phyloP scores from a whole-genome alignment of 2,888 invertebrate genomes.

The Agriotes lineatus region DNA sequence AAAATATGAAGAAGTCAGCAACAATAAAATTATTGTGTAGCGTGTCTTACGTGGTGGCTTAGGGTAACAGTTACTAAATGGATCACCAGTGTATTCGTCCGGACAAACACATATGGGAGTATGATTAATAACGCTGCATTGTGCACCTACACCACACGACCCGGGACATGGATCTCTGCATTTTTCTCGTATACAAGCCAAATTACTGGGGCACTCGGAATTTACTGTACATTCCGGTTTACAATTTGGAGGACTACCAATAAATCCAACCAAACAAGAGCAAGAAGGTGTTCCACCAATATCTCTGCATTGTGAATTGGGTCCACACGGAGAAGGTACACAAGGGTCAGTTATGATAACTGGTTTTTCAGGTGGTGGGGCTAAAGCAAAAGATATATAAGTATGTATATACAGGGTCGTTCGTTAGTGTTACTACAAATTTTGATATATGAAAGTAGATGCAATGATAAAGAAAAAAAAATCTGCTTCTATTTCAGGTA shows the following conservation, averaged over 20 bases:
- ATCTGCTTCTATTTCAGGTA: too few relatives aligned
- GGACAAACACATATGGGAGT: slow-evolving; percentile 75
- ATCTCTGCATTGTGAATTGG: slow-evolving; percentile 65
- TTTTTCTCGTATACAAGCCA: slow-evolving; percentile 68
- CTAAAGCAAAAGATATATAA: slow-evolving; percentile 42
- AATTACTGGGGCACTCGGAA: slow-evolving; percentile 66
- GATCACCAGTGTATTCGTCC: slow-evolving; percentile 76
- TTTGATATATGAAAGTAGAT: too few relatives aligned
- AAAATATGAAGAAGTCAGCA: too few relatives aligned
- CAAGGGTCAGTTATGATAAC: slow-evolving; percentile 71
- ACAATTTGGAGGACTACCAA: slow-evolving; percentile 70
- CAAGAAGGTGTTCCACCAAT: slow-evolving; percentile 74
- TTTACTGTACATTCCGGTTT: slow-evolving; percentile 68
- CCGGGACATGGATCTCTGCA: slow-evolving; percentile 71
- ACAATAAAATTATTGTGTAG: too few relatives aligned
- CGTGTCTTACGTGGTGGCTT: slow-evolving; percentile 53
- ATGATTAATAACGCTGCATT: slow-evolving; percentile 70
- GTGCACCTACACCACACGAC: slow-evolving; percentile 69
- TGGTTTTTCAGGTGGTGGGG: slow-evolving; percentile 56
- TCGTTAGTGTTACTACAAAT: too few relatives aligned
- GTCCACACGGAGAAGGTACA: slow-evolving; percentile 78
- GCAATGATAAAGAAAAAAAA: too few relatives aligned
- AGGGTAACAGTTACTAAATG: slow-evolving; percentile 69
- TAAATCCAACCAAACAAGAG: slow-evolving; percentile 66
- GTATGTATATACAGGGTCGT: too few relatives aligned